A percentile compares a stretch with the other conserved stretches of the same genome.
Evolutionary conservation across 2,888 invertebrate genomes (phyloP).

Genomic region (Callosobruchus maculatus): DNA sequence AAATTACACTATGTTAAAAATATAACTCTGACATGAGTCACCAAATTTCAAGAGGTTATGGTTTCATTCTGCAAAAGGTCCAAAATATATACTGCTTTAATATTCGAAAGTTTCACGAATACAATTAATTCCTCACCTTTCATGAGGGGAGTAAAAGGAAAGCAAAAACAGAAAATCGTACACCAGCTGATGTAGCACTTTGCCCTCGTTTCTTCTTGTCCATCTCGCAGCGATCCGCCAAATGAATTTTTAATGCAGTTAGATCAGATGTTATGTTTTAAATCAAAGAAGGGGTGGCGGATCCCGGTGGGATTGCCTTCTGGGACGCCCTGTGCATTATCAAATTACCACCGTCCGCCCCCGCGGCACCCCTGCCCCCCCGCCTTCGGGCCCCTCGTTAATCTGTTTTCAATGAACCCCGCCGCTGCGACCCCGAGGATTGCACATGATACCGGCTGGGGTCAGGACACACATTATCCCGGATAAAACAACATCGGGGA

Average conservation of each 20-base stretch:
- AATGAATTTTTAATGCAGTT: slow-evolving; percentile 51
- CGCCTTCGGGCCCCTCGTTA: slow-evolving; percentile 44
- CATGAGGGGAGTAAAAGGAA: neutral
- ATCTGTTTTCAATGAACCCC: slow-evolving; percentile 52
- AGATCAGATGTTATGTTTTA: slow-evolving; percentile 52
- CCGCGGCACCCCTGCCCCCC: neutral
- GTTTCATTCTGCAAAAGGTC: no score
- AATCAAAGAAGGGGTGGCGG: slow-evolving; percentile 49
- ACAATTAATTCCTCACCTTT: no score
- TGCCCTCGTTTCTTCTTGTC: neutral
- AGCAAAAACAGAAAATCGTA: neutral
- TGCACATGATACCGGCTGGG: slow-evolving; percentile 39
- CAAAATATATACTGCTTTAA: no score
- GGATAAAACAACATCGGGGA: neutral
- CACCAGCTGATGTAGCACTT: neutral
- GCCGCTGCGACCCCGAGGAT: slow-evolving; percentile 17
- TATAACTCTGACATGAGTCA: no score
- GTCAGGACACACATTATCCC: neutral
- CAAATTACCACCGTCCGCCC: slow-evolving; percentile 51
- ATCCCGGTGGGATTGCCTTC: slow-evolving; percentile 21
- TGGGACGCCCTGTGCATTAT: slow-evolving; percentile 48
- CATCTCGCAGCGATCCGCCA: neutral
- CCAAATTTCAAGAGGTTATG: no score
- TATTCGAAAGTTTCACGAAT: no score
- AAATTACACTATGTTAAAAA: no score